phyloP scores from a whole-genome alignment of 2,888 invertebrate species.

The Deroplatys truncata region DNA sequence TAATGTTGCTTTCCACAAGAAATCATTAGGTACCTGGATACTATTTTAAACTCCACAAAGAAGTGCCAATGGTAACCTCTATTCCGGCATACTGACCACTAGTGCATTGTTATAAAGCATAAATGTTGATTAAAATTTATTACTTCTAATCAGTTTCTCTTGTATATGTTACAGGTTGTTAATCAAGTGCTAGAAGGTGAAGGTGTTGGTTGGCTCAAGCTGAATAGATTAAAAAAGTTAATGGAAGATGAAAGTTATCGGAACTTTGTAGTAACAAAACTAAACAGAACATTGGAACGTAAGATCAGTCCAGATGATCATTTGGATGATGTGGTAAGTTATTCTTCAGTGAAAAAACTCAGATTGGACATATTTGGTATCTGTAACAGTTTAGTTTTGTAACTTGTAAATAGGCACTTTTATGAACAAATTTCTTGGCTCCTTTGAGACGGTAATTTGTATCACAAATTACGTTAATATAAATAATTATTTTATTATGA shows the following conservation, averaged over 20 bases:
- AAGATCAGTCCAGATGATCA: conserved; percentile 94
- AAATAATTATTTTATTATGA: too few species aligned
- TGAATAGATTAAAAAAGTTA: conserved; percentile 86
- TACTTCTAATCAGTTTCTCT: not conserved
- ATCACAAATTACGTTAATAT: too few species aligned
- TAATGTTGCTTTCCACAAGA: too few species aligned
- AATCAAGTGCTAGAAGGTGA: conserved; percentile 84
- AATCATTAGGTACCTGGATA: too few species aligned
- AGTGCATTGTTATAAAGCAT: too few species aligned
- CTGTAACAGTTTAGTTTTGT: not conserved
- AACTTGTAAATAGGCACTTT: conserved; percentile 23
- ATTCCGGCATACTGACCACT: too few species aligned
- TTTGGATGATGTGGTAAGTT: conserved; percentile 92
- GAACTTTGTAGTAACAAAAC: conserved; percentile 89
- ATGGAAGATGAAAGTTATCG: conserved; percentile 99
- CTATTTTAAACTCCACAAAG: too few species aligned
- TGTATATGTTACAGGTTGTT: conserved; percentile 54
- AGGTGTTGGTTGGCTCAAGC: conserved; percentile 94
- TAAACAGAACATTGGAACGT: conserved; percentile 88
- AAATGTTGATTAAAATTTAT: too few species aligned
- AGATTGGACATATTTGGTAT: not conserved
- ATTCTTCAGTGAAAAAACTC: not conserved
- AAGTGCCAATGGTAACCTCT: too few species aligned
- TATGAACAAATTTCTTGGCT: not conserved
- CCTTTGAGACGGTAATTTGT: too few species aligned